phyloP scores from a whole-genome alignment of 2,113 vertebrate genomes.

The Chaetops frenatus region DNA sequence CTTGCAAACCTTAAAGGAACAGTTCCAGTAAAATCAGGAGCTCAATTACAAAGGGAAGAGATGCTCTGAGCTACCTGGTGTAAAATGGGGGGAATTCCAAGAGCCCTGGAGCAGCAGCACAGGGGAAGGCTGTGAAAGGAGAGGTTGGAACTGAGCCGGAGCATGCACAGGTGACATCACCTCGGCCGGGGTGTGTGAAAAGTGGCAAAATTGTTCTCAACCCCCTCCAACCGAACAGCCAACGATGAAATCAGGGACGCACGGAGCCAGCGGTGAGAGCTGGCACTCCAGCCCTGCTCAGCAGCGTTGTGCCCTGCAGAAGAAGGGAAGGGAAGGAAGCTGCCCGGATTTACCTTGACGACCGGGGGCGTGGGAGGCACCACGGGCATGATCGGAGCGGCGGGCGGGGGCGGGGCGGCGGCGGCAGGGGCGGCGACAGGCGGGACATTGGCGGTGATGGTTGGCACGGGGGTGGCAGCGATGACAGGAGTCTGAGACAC shows the following conservation, averaged over 20 bases:
- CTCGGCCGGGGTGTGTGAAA: accelerated
- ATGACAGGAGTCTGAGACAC: slow-evolving; percentile 90
- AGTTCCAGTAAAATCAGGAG: not conserved
- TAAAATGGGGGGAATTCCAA: not conserved
- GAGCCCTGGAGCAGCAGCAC: not conserved
- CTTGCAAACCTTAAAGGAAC: not conserved
- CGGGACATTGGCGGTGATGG: slow-evolving; percentile 76
- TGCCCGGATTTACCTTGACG: slow-evolving; percentile 78
- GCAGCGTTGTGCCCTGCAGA: not conserved
- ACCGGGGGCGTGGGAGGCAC: slow-evolving; percentile 89
- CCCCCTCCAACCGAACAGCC: not conserved
- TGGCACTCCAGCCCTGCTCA: not conserved
- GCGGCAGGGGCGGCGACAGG: slow-evolving; percentile 69
- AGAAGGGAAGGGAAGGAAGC: not conserved
- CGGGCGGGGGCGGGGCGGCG: slow-evolving; percentile 63
- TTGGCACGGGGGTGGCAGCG: slow-evolving; percentile 87
- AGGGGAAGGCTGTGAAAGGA: not conserved
- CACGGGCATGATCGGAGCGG: slow-evolving; percentile 75
- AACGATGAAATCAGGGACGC: not conserved
- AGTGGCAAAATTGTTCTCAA: not conserved
- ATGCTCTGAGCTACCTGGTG: not conserved
- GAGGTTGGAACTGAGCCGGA: not conserved
- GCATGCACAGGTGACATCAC: not conserved
- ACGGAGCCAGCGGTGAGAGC: not conserved
- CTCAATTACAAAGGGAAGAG: not conserved